Base-by-base conservation (phyloP, 2,113 vertebrate genomes). In the Gallinago media region DNA sequence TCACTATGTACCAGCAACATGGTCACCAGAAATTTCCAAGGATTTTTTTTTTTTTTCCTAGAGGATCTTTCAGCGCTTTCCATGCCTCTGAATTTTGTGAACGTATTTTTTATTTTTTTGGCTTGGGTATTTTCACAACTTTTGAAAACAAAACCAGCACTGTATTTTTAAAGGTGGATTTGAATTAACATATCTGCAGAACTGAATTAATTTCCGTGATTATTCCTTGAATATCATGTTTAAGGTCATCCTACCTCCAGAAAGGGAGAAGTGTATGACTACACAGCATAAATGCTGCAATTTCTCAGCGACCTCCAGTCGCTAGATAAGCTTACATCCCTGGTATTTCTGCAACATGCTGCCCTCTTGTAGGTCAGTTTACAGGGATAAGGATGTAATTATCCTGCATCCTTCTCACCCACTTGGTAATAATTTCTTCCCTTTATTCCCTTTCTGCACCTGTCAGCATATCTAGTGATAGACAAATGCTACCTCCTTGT, bases 301-400 rank as follows among this genome's bases (percentile, higher is more conserved):
- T 67, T 77, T 74, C 61, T 88, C 44, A 55, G 65, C 70, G 32
- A 85, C 32, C 61, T 77, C 52, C 27, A 29, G 34, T 1, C 56
- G 47, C 47, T 84, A 90, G 82, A 65, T 47, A 52, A 91, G 54
- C 27, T 72, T 50, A 26, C 17, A 68, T 58, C 32, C 44, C 44
- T 70, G 50, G 3, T 11, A 47, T 54, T 70, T 59, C 49, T 92
- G 74, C 63, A 83, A 47, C 56, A 18, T 3, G 5, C 4, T 67
- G 73, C 47, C 79, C 46, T 74, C 79, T n/a, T 42, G 68, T 34
- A 86, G 92, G 72, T 74, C 72, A 81, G n/a, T 17, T 5, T 13
- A 70, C 87, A 68, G 52, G 88, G 44, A 86, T 47, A 49, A 40
- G 68, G n/a, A 85, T 56, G 47, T 38, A 70, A 93, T 95, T 88